These are phyloP conservation scores for Nomada fabriciana DNA, from an alignment of 2,888 invertebrate species.

Conservation along the genomic window DNA sequence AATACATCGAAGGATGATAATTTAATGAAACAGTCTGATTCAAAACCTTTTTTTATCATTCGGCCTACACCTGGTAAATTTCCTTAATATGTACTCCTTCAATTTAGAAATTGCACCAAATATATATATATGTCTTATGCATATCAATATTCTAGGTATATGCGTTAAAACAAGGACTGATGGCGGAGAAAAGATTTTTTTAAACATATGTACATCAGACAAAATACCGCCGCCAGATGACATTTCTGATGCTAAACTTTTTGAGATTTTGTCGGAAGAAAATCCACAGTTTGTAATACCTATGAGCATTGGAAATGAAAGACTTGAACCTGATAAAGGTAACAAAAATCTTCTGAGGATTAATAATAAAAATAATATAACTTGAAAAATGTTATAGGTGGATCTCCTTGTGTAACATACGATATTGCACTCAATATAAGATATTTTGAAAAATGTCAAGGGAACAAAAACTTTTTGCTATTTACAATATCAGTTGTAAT, in stretches of 20 bases:
- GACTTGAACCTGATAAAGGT: slow-evolving; percentile 91
- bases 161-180: slow-evolving; percentile 91
- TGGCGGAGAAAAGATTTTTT: slow-evolving; percentile 90
- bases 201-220: slow-evolving; percentile 93
- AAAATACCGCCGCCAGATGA: slow-evolving; percentile 91
- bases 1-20: slow-evolving; percentile 82
- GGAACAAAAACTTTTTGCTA: slow-evolving; percentile 89
- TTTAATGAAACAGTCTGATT: slow-evolving; percentile 85
- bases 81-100: neutral
- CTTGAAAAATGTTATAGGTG: slow-evolving; percentile 41
- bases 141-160: slow-evolving; percentile 86
- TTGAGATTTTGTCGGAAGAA: slow-evolving; percentile 86
- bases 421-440: slow-evolving; percentile 93
- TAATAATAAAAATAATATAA: neutral
- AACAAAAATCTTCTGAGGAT: slow-evolving; percentile 23
- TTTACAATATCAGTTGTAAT: slow-evolving; percentile 93
- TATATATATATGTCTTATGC: neutral
- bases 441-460: slow-evolving; percentile 91
- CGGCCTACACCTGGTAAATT: slow-evolving; percentile 89
- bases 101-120: neutral
- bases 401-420: slow-evolving; percentile 89
- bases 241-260: slow-evolving; percentile 85
- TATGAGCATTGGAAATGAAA: slow-evolving; percentile 95
- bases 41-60: slow-evolving; percentile 86
- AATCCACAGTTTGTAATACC: slow-evolving; percentile 92